Conservation (phyloP, 2,888 invertebrate genomes). For the Mythimna loreyi region DNA sequence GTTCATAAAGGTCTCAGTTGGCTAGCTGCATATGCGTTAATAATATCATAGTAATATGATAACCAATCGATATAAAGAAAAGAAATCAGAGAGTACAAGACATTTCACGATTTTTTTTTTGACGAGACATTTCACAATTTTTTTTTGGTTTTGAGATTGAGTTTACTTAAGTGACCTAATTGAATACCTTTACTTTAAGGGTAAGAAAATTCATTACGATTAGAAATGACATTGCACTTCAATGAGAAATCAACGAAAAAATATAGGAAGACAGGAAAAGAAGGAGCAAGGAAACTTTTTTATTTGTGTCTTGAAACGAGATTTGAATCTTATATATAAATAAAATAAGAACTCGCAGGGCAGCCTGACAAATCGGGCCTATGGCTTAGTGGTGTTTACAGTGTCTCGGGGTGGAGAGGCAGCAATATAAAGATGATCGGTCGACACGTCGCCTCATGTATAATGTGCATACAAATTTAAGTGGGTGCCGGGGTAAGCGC, state of each 20-base stretch:
- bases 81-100: no score
- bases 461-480: conserved; percentile 88
- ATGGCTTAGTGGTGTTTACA: conserved; percentile 76
- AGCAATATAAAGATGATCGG: conserved; percentile 86
- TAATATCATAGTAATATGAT: no score
- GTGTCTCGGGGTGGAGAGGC: conserved; percentile 71
- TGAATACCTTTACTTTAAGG: not conserved
- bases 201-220: conserved; percentile 3
- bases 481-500: conserved; percentile 69
- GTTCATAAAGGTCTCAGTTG: no score
- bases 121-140: no score
- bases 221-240: conserved; percentile 1
- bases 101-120: no score
- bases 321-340: conserved; percentile 51
- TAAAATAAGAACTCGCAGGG: conserved; percentile 38
- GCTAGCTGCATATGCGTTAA: no score
- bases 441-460: conserved; percentile 85
- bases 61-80: no score
- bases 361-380: conserved; percentile 69
- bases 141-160: no score
- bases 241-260: conserved; percentile 1
- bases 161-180: not conserved
- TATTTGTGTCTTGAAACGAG: conserved; percentile 22
- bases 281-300: not conserved
- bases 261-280: no score